Base-by-base conservation (phyloP, 2,888 invertebrate species). In the Callinectes sapidus region DNA sequence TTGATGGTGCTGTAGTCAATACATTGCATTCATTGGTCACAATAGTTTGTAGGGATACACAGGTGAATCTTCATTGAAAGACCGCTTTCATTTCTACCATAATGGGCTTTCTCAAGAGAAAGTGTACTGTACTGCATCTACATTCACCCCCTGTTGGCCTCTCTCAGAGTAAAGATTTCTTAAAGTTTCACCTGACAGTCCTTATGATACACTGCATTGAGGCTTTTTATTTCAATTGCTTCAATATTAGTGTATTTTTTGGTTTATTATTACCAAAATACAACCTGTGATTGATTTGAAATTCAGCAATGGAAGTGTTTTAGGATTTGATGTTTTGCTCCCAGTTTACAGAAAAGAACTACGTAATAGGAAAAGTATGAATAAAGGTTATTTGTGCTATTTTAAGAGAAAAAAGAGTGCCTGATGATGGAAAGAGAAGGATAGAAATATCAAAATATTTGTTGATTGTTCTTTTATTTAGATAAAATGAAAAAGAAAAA, bases 1-100 rank as follows among this genome's bases (percentile, higher is more conserved):
- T 81, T 35, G 35, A 81, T 81, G 81, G 81, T 81, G 81, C 81
- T 81, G 81, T 81, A 81, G 81, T 81, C 10, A 35, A 35, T 81
- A 35, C 18, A 32, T 35, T 81, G 81, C 81, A 35, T 35, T 81
- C 81, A 35, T 35, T 81, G 81, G 35, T 35, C 81, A 81, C 81
- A 81, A 18, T 81, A 81, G 81, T 81, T 35, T 35, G 32, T 81
- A 81, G 81, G 81, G 18, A 2, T 81, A n/a, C 16, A 81, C 35
- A 35, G 35, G 28, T 8, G 81, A 32, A 16, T 81, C 71, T 81
- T 35, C 14, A 81, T 10, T n/a, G 10, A 71, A 71, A n/a, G 71
- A 81, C 32, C 35, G 16, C 81, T 81, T 32, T 81, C 71, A 18
- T 81, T 81, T 81, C 23, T 81, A 18, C 81, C 16, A 5, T 81